Evolutionary conservation across 2,113 vertebrate genomes (phyloP).

Genomic region (Theristicus caerulescens): DNA sequence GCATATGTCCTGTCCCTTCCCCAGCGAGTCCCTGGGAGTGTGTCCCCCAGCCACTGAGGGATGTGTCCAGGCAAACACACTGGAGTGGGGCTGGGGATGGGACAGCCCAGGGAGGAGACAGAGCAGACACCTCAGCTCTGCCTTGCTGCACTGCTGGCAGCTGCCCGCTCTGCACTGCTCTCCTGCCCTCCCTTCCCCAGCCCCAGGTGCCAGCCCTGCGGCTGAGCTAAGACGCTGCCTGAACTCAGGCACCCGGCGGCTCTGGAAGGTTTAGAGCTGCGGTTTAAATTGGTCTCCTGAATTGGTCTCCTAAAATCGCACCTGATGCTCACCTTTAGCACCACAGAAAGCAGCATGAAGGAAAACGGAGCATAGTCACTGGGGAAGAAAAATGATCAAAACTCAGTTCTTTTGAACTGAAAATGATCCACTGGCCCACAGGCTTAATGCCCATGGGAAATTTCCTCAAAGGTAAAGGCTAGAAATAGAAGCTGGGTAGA

Average conservation of each 20-base stretch:
- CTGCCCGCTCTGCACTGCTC: neutral
- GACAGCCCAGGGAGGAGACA: neutral
- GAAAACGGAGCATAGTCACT: neutral
- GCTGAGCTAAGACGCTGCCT: neutral
- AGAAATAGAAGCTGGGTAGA: neutral
- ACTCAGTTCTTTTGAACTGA: neutral
- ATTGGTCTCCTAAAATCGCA: neutral
- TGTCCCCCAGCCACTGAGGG: rapidly evolving
- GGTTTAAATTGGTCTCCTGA: neutral
- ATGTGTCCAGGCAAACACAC: neutral
- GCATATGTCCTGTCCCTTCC: neutral
- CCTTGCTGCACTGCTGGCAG: neutral
- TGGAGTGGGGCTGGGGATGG: rapidly evolving
- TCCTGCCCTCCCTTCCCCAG: neutral
- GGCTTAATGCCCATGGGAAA: neutral
- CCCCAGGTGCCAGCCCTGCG: neutral
- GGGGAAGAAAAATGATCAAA: neutral
- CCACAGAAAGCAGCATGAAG: neutral
- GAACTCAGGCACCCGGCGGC: neutral
- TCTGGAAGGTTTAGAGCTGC: neutral
- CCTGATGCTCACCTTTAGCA: neutral
- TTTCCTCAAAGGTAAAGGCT: neutral
- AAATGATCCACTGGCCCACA: neutral
- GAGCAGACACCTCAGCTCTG: neutral
- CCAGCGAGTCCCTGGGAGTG: neutral